These are phyloP conservation scores for Gila orcuttii DNA, from an alignment of 2,113 vertebrate genomes.

Conservation along the genomic window DNA sequence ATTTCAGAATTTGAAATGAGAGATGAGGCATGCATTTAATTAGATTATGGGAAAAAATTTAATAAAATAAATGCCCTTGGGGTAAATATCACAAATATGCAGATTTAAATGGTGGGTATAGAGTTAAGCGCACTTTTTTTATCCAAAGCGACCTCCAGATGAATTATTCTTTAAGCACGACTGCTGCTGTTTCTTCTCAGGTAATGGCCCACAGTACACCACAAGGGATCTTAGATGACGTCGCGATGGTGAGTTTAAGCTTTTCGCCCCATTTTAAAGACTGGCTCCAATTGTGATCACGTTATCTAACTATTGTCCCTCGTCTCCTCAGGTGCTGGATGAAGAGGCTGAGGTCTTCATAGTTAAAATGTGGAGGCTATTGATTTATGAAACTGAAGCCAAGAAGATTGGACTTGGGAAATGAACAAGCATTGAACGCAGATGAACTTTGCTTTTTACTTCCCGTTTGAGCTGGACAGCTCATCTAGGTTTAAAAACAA, in stretches of 20 bases:
- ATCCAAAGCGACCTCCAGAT: too few species aligned
- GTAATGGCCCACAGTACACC: constrained; percentile 98
- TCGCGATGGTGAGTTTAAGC: constrained; percentile 91
- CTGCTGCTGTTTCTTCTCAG: constrained; percentile 66
- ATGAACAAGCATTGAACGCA: constrained; percentile 73
- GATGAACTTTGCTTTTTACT: constrained; percentile 48
- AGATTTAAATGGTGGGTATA: too few species aligned
- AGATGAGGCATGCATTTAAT: too few species aligned
- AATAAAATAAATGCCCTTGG: too few species aligned
- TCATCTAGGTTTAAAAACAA: constrained; percentile 44
- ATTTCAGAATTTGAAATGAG: too few species aligned
- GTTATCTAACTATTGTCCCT: background rate
- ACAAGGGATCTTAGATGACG: constrained; percentile 97
- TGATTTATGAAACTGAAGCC: constrained; percentile 99
- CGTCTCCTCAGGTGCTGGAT: constrained; percentile 86
- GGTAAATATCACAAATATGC: too few species aligned
- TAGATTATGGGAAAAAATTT: too few species aligned
- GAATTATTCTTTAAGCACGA: too few species aligned
- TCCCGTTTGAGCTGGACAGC: constrained; percentile 31
- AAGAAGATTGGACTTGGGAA: constrained; percentile 99
- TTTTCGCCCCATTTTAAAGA: background rate
- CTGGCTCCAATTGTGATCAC: too few species aligned
- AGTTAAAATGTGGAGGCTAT: constrained; percentile 99
- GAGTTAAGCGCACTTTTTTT: too few species aligned
- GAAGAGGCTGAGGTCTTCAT: constrained; percentile 99